Conservation (phyloP, 2,888 invertebrate species). For the Fragum whitleyi region DNA sequence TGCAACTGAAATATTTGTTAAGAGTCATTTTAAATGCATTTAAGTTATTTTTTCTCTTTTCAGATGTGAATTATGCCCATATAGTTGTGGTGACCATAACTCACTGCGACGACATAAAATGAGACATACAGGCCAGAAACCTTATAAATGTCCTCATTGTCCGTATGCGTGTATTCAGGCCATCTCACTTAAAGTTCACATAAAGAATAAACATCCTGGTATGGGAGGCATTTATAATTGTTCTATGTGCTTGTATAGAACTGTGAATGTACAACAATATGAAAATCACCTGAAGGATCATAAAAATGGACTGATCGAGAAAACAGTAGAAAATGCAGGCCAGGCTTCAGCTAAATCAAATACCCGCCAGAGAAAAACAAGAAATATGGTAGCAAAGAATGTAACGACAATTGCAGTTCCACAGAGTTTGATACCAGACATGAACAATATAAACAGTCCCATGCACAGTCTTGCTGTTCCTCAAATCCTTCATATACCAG, state of each 20-base stretch:
- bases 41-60: slow-evolving; percentile 27
- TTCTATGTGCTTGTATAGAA: slow-evolving; percentile 83
- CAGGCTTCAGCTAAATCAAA: neutral
- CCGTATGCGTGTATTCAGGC: slow-evolving; percentile 91
- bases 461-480: slow-evolving; percentile 4
- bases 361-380: slow-evolving; percentile 1
- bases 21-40: too few relatives aligned
- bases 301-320: slow-evolving; percentile 85
- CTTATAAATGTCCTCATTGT: slow-evolving; percentile 92
- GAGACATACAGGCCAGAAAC: slow-evolving; percentile 90
- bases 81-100: slow-evolving; percentile 92
- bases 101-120: slow-evolving; percentile 92
- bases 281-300: slow-evolving; percentile 87
- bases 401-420: neutral
- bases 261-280: slow-evolving; percentile 89
- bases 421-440: neutral
- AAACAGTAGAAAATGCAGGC: slow-evolving; percentile 38
- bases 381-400: neutral
- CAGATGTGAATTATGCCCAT: slow-evolving; percentile 90
- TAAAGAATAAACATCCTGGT: slow-evolving; percentile 91
- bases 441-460: neutral
- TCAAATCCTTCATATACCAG: slow-evolving; percentile 30
- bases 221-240: slow-evolving; percentile 77
- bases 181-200: slow-evolving; percentile 91
- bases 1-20: too few relatives aligned